These are phyloP conservation scores for Momotus momota DNA, from an alignment of 2,797 vertebrate genomes.

Conservation along the genomic window DNA sequence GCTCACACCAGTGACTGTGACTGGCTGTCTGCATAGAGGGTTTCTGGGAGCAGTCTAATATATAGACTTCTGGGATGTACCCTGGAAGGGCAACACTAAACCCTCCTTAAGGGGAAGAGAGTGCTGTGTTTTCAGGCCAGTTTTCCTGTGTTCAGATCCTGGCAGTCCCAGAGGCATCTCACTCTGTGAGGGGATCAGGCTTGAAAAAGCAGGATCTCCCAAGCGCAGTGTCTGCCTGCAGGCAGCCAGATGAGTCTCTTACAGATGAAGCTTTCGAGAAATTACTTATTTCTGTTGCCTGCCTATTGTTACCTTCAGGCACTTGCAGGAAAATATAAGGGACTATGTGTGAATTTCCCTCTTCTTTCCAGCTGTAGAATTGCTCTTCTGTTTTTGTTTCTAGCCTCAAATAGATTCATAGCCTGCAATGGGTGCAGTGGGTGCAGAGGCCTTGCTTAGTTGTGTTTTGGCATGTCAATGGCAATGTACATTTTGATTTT, in stretches of 20 bases:
- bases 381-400: background rate
- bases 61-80: background rate
- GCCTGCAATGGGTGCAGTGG: background rate
- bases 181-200: background rate
- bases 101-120: background rate
- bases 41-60: background rate
- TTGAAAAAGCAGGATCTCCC: background rate
- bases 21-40: background rate
- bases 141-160: background rate
- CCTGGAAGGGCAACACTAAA: background rate
- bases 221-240: background rate
- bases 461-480: background rate
- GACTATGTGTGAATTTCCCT: background rate
- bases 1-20: background rate
- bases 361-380: background rate
- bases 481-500: background rate
- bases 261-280: background rate
- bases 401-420: background rate
- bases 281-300: constrained; percentile 1
- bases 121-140: background rate
- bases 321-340: background rate
- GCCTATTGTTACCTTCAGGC: background rate
- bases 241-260: background rate
- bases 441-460: background rate
- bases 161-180: background rate